Evolutionary conservation across 2,797 vertebrate species (phyloP).

Genomic region (Hylomyscus alleni): DNA sequence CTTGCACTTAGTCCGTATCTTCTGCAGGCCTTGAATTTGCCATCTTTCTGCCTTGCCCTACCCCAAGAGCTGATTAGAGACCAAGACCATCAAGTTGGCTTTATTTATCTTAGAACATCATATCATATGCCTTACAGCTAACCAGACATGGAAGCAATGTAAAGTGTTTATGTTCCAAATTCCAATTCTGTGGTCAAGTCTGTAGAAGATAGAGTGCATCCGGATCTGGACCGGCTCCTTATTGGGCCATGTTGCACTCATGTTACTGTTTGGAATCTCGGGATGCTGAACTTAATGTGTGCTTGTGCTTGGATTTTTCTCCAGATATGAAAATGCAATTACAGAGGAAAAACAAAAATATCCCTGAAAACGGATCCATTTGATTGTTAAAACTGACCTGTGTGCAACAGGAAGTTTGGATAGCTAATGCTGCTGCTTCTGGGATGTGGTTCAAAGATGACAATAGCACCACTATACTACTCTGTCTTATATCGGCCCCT

Average conservation of each 20-base stretch:
- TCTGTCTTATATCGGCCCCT: neutral
- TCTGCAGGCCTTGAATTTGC: neutral
- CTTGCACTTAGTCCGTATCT: neutral
- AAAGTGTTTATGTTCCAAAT: neutral
- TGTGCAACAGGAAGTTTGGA: neutral
- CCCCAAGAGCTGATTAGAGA: neutral
- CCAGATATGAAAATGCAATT: neutral
- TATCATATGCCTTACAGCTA: neutral
- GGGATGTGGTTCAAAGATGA: constrained; percentile 41
- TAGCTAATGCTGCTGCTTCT: neutral
- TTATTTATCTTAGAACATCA: neutral
- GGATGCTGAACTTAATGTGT: constrained; percentile 22
- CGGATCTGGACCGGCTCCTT: neutral
- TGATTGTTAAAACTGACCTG: neutral
- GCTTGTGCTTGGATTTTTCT: neutral
- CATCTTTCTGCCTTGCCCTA: neutral
- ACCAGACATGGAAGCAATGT: neutral
- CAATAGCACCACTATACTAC: neutral
- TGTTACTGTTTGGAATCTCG: neutral
- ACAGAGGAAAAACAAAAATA: neutral
- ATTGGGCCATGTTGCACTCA: neutral
- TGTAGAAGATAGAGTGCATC: neutral
- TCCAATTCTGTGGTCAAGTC: neutral
- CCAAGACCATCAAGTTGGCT: neutral
- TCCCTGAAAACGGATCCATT: constrained; percentile 24